A percentile compares a stretch with the other conserved stretches of the same genome.
phyloP scores from a whole-genome alignment of 2,797 vertebrate species.

The Urocyon cinereoargenteus region DNA sequence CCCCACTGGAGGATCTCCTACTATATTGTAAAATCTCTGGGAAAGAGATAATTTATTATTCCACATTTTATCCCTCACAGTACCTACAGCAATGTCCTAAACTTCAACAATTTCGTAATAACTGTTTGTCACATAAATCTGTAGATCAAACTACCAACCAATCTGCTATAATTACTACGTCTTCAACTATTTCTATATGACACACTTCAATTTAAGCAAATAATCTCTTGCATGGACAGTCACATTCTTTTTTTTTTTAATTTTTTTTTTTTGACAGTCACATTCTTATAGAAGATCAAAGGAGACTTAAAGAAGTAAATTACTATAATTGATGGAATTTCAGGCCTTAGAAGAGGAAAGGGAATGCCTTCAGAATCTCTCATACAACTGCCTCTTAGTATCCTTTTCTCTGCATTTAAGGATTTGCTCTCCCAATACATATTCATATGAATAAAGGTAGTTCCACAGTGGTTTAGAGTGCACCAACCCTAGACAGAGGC shows the following conservation, averaged over 20 bases:
- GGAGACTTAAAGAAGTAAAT: background rate
- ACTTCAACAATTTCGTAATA: constrained; percentile 12
- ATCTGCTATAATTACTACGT: background rate
- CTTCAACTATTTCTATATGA: background rate
- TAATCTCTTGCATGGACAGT: background rate
- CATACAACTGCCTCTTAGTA: background rate
- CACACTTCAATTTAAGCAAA: background rate
- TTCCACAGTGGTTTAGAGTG: background rate
- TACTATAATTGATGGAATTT: background rate
- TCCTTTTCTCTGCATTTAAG: background rate
- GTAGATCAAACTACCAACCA: background rate
- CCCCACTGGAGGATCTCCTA: background rate
- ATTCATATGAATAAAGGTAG: constrained; percentile 18
- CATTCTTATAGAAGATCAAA: background rate
- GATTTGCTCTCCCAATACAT: background rate
- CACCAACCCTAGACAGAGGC: background rate
- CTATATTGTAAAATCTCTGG: background rate
- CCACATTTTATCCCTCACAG: background rate
- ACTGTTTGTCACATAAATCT: background rate
- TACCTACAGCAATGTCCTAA: background rate
- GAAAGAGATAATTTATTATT: background rate
- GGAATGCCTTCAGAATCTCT: background rate
- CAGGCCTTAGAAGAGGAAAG: background rate
- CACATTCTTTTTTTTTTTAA: no score
- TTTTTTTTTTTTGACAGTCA: no score